Conservation (phyloP, 1,140 invertebrate species). For the Halesus radiatus region DNA sequence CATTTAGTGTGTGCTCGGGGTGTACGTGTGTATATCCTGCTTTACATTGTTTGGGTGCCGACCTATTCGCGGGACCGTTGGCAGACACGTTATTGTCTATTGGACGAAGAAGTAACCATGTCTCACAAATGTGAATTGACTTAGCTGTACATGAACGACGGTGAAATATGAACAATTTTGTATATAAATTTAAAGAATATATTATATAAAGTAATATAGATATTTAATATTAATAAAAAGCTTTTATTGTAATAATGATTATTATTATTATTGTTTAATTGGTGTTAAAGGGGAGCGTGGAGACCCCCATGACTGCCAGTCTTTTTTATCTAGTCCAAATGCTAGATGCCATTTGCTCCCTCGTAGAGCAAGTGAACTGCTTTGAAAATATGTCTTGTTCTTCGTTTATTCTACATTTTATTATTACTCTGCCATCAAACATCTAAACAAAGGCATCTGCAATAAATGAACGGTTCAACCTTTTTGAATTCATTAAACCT, state of each 20-base stretch:
- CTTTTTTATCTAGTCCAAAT: conserved; percentile 38
- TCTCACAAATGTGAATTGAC: conserved; percentile 12
- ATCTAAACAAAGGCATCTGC: too few species aligned
- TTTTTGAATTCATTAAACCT: background rate
- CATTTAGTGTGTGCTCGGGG: conserved; percentile 12
- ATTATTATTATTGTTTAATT: conserved; percentile 10
- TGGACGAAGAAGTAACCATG: background rate
- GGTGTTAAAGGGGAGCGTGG: background rate
- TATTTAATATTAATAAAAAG: conserved; percentile 26
- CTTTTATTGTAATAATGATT: conserved; percentile 30
- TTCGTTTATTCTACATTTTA: background rate
- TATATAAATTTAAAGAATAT: conserved; percentile 39
- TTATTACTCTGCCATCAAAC: too few species aligned
- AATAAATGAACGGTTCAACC: background rate
- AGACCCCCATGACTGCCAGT: conserved; percentile 14
- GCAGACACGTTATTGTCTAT: too few species aligned
- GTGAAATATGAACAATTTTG: conserved; percentile 42
- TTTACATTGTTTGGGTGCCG: conserved; percentile 1
- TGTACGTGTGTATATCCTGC: background rate
- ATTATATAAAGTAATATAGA: conserved; percentile 41
- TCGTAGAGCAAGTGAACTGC: too few species aligned
- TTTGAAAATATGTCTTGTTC: conserved; percentile 2
- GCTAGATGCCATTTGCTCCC: conserved; percentile 27
- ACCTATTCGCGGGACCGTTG: background rate
- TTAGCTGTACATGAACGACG: conserved; percentile 18